Evolutionary conservation across 2,797 vertebrate genomes (phyloP), one percentile per base, ranked within the genome.

Genomic region (Semaprochilodus insignis): DNA sequence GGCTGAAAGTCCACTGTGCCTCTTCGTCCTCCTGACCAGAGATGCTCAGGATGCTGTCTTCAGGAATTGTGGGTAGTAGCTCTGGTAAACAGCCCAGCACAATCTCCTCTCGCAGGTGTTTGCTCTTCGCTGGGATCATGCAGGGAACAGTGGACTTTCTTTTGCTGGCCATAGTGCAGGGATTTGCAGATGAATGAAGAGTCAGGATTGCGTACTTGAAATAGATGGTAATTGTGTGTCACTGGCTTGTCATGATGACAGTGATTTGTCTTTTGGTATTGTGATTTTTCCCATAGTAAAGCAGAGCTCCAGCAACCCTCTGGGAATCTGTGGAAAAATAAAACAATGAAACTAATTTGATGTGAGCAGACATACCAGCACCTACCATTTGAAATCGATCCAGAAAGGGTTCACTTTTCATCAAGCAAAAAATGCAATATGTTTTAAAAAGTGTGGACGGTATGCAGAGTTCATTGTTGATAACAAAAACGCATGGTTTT

Each of bases 121-220:
- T 93, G 3, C 95, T 95, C 94, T 99, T 99, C 84, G 97, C 94
- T 71, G 98, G 97, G 94, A 99, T 99, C 98, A 99, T 99, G 91
- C 98, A 99, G 48, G 98, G 98, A 55, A 97, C 96, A 60, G 97
- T 98, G 88, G 98, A 99, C 92, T 99, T 99, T 91, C 98, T 96
- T 92, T 99, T 99, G 95, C 98, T 99, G 90, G 98, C 98, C 98
- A 99, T 99, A 25, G 52, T 81, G 88, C 75, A 84, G 87, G 89
- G 84, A 83, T 81, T 88, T 87, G 89, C 87, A 71, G 90, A 88
- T 88, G 90, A 87, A 83, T 89, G 85, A 89, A 83, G 89, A 85
- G 86, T 91, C 90, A 83, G 83, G 90, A 92, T 92, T 93, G 89
- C 91, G 90, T 91, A 87, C 93, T 88, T 91, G 90, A 91, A 91